Evolutionary conservation across 2,113 vertebrate genomes (phyloP), one percentile per base, ranked within the genome.

Genomic region (Peromyscus californicus): DNA sequence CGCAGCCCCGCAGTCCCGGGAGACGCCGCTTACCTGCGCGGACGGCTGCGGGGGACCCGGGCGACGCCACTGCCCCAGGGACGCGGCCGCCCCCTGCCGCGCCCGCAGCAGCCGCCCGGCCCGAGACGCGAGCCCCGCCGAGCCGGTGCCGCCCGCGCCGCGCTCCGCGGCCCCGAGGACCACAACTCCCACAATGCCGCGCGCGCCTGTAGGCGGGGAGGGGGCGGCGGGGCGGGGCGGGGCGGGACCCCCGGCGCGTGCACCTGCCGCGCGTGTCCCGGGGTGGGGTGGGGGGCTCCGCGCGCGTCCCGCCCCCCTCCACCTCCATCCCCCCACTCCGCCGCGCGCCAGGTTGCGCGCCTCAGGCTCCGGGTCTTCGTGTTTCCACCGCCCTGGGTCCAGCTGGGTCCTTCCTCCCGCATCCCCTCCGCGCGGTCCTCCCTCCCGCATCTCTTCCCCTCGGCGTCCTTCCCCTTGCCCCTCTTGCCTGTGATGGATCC

Each of bases 171-270:
- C 91, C 59, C 29, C 39, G 31, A 21, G 89, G 91, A 98, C 97
- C 82, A 97, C 97, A 97, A 95, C 80, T 97, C 97, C 97, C 97
- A 98, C 96, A 97, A 97, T 97, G 93, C 97, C 74, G 79, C 82
- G 97, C 97, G 97, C 94, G 54, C 75, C 24, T 67, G 89, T 48
- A 26, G 3, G 65, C 69, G 76, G 65, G 91, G 83, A 36, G 39
- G 83, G 93, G 95, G 36, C 63, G 69, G 48, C 36, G 57, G 89
- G 75, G 29, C 45, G 65, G 76, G 36, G 26, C 5, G 33, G 76
- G 36, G 26, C 6, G 42, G 78, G n/a, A 83, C 42, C 94, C 39
- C 48, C 26, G 0, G 42, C 57, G 5, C 51, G 65, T 57, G 86
- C 76, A 70, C 74, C 63, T 89, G 8, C 33, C 45, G 48, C 8